These are phyloP conservation scores for Melopsittacus undulatus DNA, from an alignment of 2,797 vertebrate species.

Conservation along the genomic window DNA sequence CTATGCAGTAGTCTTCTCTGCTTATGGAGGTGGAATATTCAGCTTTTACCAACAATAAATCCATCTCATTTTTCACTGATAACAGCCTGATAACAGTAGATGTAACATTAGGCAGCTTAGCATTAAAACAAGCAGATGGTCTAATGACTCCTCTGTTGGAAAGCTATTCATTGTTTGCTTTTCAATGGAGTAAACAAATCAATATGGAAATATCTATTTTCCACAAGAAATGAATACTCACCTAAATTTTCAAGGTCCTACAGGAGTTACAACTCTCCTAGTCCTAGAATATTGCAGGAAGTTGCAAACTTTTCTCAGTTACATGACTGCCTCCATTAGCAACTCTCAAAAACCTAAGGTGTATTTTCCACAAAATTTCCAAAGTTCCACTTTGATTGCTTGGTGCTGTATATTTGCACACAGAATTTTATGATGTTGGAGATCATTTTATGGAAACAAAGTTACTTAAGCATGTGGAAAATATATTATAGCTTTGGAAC, in stretches of 20 bases:
- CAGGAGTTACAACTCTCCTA: neutral
- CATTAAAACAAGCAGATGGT: neutral
- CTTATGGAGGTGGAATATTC: neutral
- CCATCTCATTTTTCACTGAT: neutral
- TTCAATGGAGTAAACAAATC: neutral
- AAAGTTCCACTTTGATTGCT: neutral
- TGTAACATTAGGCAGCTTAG: neutral
- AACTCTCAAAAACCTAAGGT: neutral
- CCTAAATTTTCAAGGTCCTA: neutral
- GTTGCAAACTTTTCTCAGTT: neutral
- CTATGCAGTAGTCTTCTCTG: neutral
- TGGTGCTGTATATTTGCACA: neutral
- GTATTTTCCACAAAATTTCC: neutral
- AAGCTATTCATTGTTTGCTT: rapidly evolving
- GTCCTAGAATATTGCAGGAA: neutral
- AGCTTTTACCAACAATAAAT: neutral
- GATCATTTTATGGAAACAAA: neutral
- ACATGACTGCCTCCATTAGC: neutral
- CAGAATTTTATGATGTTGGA: neutral
- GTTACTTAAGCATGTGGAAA: neutral
- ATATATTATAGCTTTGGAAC: neutral
- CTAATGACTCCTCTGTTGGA: neutral
- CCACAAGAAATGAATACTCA: neutral
- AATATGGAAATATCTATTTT: neutral
- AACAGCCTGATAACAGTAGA: neutral